A percentile compares a stretch with the other conserved stretches of the same genome.
phyloP scores from a whole-genome alignment of 2,888 invertebrate species.

The Caenorhabditis doughertyi region DNA sequence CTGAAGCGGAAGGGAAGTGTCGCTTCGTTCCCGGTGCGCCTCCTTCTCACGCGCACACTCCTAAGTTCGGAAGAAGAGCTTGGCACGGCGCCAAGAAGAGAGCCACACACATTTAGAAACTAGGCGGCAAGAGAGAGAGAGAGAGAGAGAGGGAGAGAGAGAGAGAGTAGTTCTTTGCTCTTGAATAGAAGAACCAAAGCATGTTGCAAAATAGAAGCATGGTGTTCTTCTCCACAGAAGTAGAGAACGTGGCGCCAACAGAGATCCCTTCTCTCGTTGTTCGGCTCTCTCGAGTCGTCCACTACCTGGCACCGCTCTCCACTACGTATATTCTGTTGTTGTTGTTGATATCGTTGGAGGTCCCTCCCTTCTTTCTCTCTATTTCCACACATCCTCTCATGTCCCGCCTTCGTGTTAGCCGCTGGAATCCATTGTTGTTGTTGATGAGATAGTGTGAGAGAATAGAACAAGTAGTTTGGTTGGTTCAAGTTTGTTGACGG shows the following conservation, averaged over 20 bases:
- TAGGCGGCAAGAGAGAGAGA: constrained; percentile 18
- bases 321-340: constrained; percentile 54
- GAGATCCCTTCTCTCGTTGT: constrained; percentile 21
- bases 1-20: constrained; percentile 61
- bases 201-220: constrained; percentile 43
- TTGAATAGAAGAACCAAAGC: background rate
- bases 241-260: constrained; percentile 31
- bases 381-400: constrained; percentile 27
- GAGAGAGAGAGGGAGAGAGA: constrained; percentile 29
- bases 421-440: constrained; percentile 60
- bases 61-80: constrained; percentile 33
- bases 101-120: constrained; percentile 1
- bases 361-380: constrained; percentile 8
- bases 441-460: constrained; percentile 36
- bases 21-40: constrained; percentile 55
- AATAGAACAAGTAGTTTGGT: constrained; percentile 25
- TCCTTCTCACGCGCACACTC: constrained; percentile 20
- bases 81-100: constrained; percentile 42
- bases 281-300: constrained; percentile 32
- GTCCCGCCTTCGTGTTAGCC: constrained; percentile 24
- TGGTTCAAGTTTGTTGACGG: constrained; percentile 41
- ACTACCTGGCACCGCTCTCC: constrained; percentile 57
- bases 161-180: constrained; percentile 50
- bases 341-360: constrained; percentile 50
- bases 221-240: constrained; percentile 46